phyloP scores from a whole-genome alignment of 1,140 invertebrate species.

The Calycopis cecrops region DNA sequence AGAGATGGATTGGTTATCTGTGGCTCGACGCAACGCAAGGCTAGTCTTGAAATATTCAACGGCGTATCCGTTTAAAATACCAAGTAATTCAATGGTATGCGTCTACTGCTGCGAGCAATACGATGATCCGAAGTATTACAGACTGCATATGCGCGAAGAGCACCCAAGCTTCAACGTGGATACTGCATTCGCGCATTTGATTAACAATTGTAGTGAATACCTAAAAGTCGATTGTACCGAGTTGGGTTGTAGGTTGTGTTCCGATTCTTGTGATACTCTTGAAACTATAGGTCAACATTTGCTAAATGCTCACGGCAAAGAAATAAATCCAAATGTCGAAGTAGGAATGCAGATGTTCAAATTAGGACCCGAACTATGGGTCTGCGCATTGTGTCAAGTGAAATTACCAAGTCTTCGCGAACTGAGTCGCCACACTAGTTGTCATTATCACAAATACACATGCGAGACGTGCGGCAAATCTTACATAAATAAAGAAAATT shows the following conservation, averaged over 20 bases:
- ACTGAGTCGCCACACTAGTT: constrained; percentile 45
- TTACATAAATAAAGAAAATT: constrained; percentile 39
- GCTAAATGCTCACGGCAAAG: constrained; percentile 30
- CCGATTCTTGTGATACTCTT: constrained; percentile 27
- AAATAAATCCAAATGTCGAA: constrained; percentile 37
- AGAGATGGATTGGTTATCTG: constrained; percentile 46
- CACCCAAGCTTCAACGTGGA: constrained; percentile 41
- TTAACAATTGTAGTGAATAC: constrained; percentile 37
- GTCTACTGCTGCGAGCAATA: constrained; percentile 53
- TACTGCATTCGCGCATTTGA: constrained; percentile 44
- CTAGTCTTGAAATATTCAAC: constrained; percentile 54
- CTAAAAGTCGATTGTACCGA: constrained; percentile 54
- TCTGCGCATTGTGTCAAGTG: constrained; percentile 33
- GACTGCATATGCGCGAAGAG: constrained; percentile 38
- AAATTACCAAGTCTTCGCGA: constrained; percentile 41
- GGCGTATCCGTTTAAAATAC: constrained; percentile 52
- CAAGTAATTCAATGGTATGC: constrained; percentile 44
- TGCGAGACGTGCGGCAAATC: constrained; percentile 57
- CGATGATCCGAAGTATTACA: constrained; percentile 42
- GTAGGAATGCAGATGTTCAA: constrained; percentile 49
- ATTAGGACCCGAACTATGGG: constrained; percentile 38
- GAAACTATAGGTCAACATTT: constrained; percentile 37
- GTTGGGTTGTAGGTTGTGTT: constrained; percentile 41
- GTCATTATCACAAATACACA: constrained; percentile 48
- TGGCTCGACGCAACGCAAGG: constrained; percentile 50